phyloP scores from a whole-genome alignment of 2,113 vertebrate genomes.

The Ornithorhynchus anatinus region DNA sequence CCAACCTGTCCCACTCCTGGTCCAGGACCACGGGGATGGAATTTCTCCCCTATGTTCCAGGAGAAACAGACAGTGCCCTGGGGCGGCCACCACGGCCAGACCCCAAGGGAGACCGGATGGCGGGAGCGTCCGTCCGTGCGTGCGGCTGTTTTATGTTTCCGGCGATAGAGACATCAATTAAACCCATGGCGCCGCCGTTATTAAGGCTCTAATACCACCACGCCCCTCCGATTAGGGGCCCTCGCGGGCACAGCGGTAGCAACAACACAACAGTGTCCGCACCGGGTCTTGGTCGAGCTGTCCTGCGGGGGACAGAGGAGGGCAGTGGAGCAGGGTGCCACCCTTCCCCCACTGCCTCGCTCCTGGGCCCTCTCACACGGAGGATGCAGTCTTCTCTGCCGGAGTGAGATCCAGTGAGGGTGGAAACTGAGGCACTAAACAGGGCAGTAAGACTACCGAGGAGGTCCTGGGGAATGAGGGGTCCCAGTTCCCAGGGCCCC shows the following conservation, averaged over 20 bases:
- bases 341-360: not conserved
- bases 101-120: conserved; percentile 67
- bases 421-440: not conserved
- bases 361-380: too few species aligned
- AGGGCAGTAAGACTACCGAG: not conserved
- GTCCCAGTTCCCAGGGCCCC: too few species aligned
- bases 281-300: conserved; percentile 16
- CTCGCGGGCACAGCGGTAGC: conserved; percentile 55
- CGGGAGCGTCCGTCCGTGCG: too few species aligned
- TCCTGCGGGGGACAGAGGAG: not conserved
- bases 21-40: conserved; percentile 67
- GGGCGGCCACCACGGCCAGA: conserved; percentile 64
- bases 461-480: too few species aligned
- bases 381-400: not conserved
- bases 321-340: fast-evolving
- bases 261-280: conserved; percentile 31
- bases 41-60: conserved; percentile 67
- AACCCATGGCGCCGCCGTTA: conserved; percentile 67
- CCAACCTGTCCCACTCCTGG: not conserved
- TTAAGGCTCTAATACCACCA: conserved; percentile 69
- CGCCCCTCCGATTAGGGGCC: conserved; percentile 71
- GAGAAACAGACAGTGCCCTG: too few species aligned
- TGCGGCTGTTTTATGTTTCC: conserved; percentile 69
- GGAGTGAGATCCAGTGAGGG: not conserved
- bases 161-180: conserved; percentile 73